phyloP scores from a whole-genome alignment of 2,888 invertebrate species.

The Drosophila pegasa region DNA sequence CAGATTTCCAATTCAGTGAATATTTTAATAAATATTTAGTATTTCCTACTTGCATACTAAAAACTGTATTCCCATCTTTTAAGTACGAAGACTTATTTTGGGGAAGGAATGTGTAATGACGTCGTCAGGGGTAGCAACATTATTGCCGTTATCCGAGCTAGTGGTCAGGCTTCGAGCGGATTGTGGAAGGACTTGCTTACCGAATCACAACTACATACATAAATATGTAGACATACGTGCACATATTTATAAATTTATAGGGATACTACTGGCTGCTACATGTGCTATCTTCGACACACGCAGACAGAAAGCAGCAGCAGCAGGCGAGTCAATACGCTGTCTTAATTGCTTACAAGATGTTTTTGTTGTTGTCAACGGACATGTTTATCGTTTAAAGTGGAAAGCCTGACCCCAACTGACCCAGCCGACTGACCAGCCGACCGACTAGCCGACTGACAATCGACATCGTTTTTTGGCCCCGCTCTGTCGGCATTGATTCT shows the following conservation, averaged over 20 bases:
- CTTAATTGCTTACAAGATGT: conserved; percentile 78
- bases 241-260: conserved; percentile 17
- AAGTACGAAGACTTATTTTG: neutral
- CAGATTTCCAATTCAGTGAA: neutral
- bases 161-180: conserved; percentile 1
- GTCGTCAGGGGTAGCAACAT: conserved; percentile 37
- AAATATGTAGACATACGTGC: conserved; percentile 3
- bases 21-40: conserved; percentile 3
- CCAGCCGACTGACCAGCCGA: conserved; percentile 17
- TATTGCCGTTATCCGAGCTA: conserved; percentile 34
- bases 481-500: conserved; percentile 73
- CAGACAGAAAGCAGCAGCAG: conserved; percentile 28
- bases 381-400: conserved; percentile 76
- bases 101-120: conserved; percentile 17
- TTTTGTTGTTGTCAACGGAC: conserved; percentile 63
- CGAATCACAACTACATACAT: conserved; percentile 4
- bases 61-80: conserved; percentile 4
- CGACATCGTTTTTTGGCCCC: conserved; percentile 53
- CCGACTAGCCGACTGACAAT: conserved; percentile 16
- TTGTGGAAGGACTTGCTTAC: conserved; percentile 32
- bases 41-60: conserved; percentile 6
- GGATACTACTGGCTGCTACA: conserved; percentile 19
- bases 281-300: conserved; percentile 25
- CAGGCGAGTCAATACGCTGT: conserved; percentile 61
- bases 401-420: conserved; percentile 58